Percentiles rank a stretch among this genome's conserved stretches.
Evolutionary conservation across 2,113 vertebrate genomes (phyloP).

Genomic region (Neomonachus schauinslandi): DNA sequence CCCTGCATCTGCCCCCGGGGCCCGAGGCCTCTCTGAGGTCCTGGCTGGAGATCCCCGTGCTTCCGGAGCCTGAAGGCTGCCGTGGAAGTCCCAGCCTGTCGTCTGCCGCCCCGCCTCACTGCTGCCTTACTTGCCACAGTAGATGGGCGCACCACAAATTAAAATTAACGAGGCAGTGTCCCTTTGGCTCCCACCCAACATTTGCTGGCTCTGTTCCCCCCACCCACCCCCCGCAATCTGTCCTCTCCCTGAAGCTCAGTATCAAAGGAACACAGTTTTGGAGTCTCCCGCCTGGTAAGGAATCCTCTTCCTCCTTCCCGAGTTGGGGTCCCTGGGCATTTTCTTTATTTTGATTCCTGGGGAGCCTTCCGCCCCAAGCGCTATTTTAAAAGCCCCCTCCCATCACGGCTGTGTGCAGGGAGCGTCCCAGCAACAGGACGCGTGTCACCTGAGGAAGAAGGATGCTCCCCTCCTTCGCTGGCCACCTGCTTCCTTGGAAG

Average conservation of each 20-base stretch:
- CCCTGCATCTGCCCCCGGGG: accelerated
- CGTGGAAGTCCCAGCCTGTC: too few relatives aligned
- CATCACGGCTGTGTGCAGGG: accelerated
- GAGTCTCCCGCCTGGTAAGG: not conserved
- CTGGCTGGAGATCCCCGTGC: accelerated
- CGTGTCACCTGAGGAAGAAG: not conserved
- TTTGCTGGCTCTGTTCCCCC: not conserved
- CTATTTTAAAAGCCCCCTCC: not conserved
- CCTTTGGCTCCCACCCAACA: not conserved
- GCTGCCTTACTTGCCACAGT: not conserved
- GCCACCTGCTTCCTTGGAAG: accelerated
- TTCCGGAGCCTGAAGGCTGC: not conserved
- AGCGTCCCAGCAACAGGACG: too few relatives aligned
- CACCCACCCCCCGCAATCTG: accelerated
- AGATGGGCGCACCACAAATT: accelerated
- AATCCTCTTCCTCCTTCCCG: not conserved
- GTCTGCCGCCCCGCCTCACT: accelerated
- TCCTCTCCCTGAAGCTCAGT: not conserved
- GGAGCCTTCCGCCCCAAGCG: not conserved
- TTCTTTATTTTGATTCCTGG: accelerated
- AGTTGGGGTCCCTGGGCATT: too few relatives aligned
- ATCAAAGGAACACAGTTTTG: not conserved
- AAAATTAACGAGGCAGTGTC: not conserved
- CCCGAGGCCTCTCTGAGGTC: accelerated
- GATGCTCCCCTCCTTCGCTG: accelerated